Conservation (phyloP, 1,140 invertebrate genomes). For the Tetragnatha versicolor region DNA sequence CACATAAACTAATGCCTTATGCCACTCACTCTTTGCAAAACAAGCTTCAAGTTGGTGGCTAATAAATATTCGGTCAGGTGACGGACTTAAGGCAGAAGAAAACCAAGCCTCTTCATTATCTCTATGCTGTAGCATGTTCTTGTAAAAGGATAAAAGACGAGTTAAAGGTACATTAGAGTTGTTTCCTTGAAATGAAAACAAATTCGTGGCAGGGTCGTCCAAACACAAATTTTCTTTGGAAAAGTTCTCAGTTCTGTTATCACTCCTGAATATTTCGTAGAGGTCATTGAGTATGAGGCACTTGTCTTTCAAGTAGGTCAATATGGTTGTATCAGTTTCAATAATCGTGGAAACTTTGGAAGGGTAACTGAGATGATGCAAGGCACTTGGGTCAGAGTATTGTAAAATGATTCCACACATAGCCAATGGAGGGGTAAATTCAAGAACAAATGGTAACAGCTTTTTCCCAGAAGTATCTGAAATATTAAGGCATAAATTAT, state of each 20-base stretch:
- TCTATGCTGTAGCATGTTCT: background rate
- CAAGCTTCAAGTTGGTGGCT: conserved; percentile 15
- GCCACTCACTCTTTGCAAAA: conserved; percentile 20
- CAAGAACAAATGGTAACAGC: conserved; percentile 12
- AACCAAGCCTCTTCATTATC: conserved; percentile 17
- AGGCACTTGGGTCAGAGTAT: background rate
- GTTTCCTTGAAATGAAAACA: background rate
- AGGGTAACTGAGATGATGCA: background rate
- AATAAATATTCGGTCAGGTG: background rate
- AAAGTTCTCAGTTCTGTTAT: background rate
- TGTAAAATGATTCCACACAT: conserved; percentile 27
- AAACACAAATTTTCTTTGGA: conserved; percentile 7
- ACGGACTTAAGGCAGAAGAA: conserved; percentile 31
- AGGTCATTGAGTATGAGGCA: conserved; percentile 29
- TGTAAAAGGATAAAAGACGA: conserved; percentile 3
- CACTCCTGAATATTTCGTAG: conserved; percentile 16
- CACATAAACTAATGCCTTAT: conserved; percentile 28
- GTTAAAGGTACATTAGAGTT: background rate
- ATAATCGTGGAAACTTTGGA: background rate
- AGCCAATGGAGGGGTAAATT: background rate
- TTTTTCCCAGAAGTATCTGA: conserved; percentile 41
- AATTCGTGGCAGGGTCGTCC: background rate
- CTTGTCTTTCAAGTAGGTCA: conserved; percentile 39
- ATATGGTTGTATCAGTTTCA: conserved; percentile 11
- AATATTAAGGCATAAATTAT: too few species aligned